Conservation (phyloP, 2,113 vertebrate genomes). For the Chunga burmeisteri region DNA sequence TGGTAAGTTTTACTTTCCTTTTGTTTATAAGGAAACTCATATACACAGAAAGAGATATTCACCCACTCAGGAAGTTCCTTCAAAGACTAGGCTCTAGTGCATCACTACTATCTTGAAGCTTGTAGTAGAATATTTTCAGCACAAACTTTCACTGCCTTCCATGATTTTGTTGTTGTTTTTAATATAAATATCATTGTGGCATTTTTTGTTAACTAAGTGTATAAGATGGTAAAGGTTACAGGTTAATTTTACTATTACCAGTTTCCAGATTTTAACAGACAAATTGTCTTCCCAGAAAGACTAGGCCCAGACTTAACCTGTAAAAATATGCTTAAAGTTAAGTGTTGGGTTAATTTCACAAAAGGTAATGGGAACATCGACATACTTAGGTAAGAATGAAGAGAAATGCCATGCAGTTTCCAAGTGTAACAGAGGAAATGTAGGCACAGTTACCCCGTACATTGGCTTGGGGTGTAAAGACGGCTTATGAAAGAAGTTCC, state of each 20-base stretch:
- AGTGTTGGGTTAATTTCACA: neutral
- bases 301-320: neutral
- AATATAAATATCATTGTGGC: neutral
- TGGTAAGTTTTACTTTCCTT: neutral
- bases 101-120: neutral
- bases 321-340: neutral
- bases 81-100: neutral
- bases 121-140: neutral
- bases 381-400: neutral
- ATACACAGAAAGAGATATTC: neutral
- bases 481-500: neutral
- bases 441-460: fast-evolving
- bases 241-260: neutral
- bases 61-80: neutral
- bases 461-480: neutral
- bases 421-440: neutral
- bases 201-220: neutral
- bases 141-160: fast-evolving
- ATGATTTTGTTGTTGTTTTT: neutral
- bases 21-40: neutral
- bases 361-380: neutral
- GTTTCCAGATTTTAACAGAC: neutral
- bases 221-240: neutral
- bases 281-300: neutral
- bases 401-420: neutral